Evolutionary conservation across 2,113 vertebrate species (phyloP).

Genomic region (Zosterops japonicus): DNA sequence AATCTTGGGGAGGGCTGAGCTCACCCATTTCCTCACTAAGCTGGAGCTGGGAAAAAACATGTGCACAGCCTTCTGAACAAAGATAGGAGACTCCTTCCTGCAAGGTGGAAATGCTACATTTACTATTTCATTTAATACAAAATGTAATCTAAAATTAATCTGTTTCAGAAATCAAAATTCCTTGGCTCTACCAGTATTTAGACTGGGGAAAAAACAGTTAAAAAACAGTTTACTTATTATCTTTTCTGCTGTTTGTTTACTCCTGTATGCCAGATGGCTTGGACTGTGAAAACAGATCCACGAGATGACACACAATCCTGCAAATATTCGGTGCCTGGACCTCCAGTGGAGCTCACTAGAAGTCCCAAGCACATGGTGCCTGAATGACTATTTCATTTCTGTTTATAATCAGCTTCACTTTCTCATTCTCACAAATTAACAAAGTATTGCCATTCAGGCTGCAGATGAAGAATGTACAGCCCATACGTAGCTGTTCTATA

Average conservation of each 20-base stretch:
- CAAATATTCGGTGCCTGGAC: constrained; percentile 41
- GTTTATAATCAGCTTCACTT: constrained; percentile 44
- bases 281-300: constrained; percentile 48
- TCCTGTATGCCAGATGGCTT: constrained; percentile 54
- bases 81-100: neutral
- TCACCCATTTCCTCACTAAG: neutral
- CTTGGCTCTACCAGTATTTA: neutral
- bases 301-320: constrained; percentile 37
- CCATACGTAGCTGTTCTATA: neutral
- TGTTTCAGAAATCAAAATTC: neutral
- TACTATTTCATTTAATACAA: neutral
- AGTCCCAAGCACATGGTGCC: constrained; percentile 21
- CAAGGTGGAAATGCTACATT: neutral
- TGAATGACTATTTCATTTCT: neutral
- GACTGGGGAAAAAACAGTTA: neutral
- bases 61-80: neutral
- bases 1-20: neutral
- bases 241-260: constrained; percentile 58
- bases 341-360: constrained; percentile 26
- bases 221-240: constrained; percentile 10
- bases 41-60: neutral
- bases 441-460: neutral
- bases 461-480: neutral
- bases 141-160: neutral
- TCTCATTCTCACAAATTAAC: constrained; percentile 30